Percentiles rank a stretch among this genome's conserved stretches.
Evolutionary conservation across 2,113 vertebrate species (phyloP).

Genomic region (Nothocercus nigrocapillus): DNA sequence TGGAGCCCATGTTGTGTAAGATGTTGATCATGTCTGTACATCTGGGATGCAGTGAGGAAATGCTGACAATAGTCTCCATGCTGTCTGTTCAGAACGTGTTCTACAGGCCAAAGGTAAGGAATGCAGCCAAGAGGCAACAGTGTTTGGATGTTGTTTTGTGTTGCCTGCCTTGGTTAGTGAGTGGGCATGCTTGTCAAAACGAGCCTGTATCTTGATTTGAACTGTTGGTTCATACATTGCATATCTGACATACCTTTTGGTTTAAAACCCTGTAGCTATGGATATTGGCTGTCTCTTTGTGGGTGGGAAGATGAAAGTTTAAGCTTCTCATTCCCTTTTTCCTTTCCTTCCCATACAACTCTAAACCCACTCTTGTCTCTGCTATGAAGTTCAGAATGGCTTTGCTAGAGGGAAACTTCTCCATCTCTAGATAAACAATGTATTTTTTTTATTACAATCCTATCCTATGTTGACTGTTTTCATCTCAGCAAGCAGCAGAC

Average conservation of each 20-base stretch:
- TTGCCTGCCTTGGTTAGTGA: not conserved
- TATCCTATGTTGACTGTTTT: not conserved
- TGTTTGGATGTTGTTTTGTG: not conserved
- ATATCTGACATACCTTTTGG: not conserved
- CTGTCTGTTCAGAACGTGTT: conserved; percentile 98
- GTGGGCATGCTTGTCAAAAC: not conserved
- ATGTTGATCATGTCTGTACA: conserved; percentile 99
- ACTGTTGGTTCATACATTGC: not conserved
- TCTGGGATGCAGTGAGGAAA: conserved; percentile 96
- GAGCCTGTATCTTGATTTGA: not conserved
- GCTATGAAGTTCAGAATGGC: not conserved
- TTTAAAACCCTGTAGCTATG: not conserved
- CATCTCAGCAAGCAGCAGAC: not conserved
- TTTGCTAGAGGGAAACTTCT: not conserved
- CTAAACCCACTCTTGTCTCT: not conserved
- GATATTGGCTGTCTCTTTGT: not conserved
- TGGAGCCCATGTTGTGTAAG: conserved; percentile 99
- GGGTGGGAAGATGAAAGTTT: not conserved
- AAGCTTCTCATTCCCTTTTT: not conserved
- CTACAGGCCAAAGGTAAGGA: conserved; percentile 93
- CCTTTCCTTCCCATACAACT: not conserved
- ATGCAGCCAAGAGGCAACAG: not conserved
- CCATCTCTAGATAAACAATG: not conserved
- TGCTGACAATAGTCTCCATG: conserved; percentile 98
- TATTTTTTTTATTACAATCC: not conserved